These are phyloP conservation scores for Drosophila antonietae DNA, from an alignment of 2,888 invertebrate genomes.

Conservation along the genomic window DNA sequence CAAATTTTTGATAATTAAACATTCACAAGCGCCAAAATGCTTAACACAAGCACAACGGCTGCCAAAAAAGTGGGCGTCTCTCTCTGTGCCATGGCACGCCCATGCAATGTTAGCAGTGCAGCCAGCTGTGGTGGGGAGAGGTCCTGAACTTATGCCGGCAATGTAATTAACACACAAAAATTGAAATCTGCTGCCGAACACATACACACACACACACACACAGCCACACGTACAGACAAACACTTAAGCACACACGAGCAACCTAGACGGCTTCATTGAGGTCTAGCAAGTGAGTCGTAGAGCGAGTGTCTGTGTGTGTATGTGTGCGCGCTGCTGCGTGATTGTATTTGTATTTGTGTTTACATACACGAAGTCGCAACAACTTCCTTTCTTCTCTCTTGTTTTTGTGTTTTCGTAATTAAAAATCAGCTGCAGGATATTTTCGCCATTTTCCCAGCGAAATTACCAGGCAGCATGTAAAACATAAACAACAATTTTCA, in stretches of 20 bases:
- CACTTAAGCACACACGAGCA: conserved; percentile 29
- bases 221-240: not conserved
- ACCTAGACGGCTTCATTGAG: conserved; percentile 70
- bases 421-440: conserved; percentile 78
- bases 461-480: conserved; percentile 60
- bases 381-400: conserved; percentile 53
- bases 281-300: conserved; percentile 54
- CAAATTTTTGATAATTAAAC: conserved; percentile 78
- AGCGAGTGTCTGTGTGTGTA: conserved; percentile 11
- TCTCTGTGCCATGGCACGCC: conserved; percentile 55
- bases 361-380: conserved; percentile 71
- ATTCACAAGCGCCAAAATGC: conserved; percentile 77
- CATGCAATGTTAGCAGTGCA: conserved; percentile 36
- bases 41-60: conserved; percentile 64
- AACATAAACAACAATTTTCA: conserved; percentile 61
- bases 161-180: conserved; percentile 78
- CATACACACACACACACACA: conserved; percentile 34
- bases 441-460: conserved; percentile 61
- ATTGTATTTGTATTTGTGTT: conserved; percentile 54
- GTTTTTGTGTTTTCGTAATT: conserved; percentile 70
- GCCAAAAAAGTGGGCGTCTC: conserved; percentile 23
- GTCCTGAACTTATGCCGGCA: conserved; percentile 69
- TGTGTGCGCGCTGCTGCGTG: conserved; percentile 18
- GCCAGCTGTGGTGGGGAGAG: not conserved
- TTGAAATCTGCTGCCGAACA: conserved; percentile 74